Conservation (phyloP, 2,888 invertebrate species). For the Galerucella calmariensis region DNA sequence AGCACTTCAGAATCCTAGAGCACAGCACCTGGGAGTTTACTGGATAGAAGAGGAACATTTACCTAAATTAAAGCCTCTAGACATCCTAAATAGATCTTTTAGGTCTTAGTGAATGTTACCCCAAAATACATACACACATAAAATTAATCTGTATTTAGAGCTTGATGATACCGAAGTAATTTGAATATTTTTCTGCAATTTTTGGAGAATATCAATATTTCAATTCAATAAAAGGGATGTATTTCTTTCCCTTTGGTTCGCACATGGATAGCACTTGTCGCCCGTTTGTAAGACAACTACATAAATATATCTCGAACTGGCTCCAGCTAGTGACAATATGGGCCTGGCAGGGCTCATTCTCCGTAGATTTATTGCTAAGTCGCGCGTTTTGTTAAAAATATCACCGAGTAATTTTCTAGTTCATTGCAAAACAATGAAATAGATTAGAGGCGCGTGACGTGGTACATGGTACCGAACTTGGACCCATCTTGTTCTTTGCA, state of each 20-base stretch:
- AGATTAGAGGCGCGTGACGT: constrained; percentile 53
- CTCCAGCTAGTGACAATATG: constrained; percentile 43
- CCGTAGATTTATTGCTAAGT: constrained; percentile 47
- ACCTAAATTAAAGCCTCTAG: too few relatives aligned
- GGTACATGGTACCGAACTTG: constrained; percentile 54
- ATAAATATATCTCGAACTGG: constrained; percentile 25
- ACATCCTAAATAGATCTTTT: too few relatives aligned
- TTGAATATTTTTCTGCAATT: too few relatives aligned
- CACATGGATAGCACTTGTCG: background rate
- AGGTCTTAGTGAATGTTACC: too few relatives aligned
- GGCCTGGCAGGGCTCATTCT: constrained; percentile 40
- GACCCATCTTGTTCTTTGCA: constrained; percentile 51
- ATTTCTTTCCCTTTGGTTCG: background rate
- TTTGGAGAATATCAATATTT: too few relatives aligned
- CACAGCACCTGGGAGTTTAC: too few relatives aligned
- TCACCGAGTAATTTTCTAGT: constrained; percentile 52
- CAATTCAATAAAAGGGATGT: background rate
- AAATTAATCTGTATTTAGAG: too few relatives aligned
- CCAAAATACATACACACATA: too few relatives aligned
- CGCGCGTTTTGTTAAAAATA: constrained; percentile 53
- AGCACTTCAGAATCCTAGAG: too few relatives aligned
- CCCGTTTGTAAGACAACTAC: background rate
- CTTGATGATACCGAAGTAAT: too few relatives aligned
- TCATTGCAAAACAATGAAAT: constrained; percentile 55
- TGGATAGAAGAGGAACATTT: too few relatives aligned